These are phyloP conservation scores for Bubalus kerabau DNA, from an alignment of 2,113 vertebrate species.

Conservation along the genomic window DNA sequence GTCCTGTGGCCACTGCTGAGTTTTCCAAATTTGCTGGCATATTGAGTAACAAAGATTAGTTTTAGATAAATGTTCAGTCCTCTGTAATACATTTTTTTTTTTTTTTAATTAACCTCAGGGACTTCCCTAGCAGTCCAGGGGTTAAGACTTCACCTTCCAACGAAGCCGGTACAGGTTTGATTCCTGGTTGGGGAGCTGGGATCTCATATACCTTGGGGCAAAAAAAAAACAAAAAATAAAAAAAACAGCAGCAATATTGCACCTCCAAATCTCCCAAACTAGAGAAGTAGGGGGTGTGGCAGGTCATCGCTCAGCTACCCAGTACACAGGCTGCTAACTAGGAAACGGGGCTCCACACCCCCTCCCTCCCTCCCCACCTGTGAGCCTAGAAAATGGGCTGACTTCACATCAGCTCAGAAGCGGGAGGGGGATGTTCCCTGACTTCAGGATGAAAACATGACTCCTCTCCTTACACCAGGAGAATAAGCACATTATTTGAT, in stretches of 20 bases:
- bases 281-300: not conserved
- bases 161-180: not conserved
- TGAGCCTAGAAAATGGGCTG: not conserved
- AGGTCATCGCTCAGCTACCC: not conserved
- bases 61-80: not conserved
- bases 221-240: not conserved
- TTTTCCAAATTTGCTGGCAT: too few species aligned
- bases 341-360: not conserved
- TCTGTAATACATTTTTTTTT: not conserved
- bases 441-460: not conserved
- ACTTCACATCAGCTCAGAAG: not conserved
- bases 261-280: not conserved
- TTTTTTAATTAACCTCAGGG: not conserved
- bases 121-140: not conserved
- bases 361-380: not conserved
- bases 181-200: not conserved
- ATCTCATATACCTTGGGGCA: not conserved
- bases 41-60: not conserved
- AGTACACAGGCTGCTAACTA: not conserved
- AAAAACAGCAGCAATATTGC: not conserved
- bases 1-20: too few species aligned
- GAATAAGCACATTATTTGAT: slow-evolving; percentile 3
- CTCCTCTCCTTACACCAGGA: not conserved
- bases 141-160: not conserved
- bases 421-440: not conserved